Conservation (phyloP, 2,113 vertebrate genomes). For the Pyrgilauda ruficollis region DNA sequence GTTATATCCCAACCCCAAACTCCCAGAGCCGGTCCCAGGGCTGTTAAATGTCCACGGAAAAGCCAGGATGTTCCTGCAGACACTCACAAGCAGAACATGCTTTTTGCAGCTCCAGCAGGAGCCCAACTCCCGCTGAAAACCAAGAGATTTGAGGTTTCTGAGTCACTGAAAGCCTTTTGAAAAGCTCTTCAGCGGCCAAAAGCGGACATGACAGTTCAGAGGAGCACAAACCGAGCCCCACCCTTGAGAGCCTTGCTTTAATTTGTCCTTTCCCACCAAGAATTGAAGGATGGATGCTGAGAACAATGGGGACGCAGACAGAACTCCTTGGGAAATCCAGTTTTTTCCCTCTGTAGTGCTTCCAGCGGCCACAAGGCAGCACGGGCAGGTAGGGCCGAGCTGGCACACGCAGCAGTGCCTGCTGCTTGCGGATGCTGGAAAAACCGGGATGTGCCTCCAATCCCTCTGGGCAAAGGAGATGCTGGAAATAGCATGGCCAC, state of each 20-base stretch:
- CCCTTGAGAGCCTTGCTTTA: neutral
- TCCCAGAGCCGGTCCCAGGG: fast-evolving
- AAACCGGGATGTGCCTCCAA: neutral
- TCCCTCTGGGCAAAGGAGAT: neutral
- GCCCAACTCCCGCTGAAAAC: neutral
- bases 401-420: neutral
- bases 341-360: neutral
- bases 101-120: neutral
- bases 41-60: neutral
- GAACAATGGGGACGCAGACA: neutral
- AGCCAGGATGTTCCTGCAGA: neutral
- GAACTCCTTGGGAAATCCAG: neutral
- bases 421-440: neutral
- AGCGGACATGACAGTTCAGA: neutral
- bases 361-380: neutral
- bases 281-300: neutral
- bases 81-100: neutral
- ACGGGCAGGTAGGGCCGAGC: neutral
- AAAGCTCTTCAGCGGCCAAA: neutral
- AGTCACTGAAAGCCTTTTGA: neutral
- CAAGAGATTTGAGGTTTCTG: neutral
- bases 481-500: conserved; percentile 47
- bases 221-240: neutral
- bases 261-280: neutral
- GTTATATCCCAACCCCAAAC: neutral